A percentile compares a stretch with the other conserved stretches of the same genome.
phyloP scores from a whole-genome alignment of 2,888 invertebrate genomes.

The Agapostemon virescens region DNA sequence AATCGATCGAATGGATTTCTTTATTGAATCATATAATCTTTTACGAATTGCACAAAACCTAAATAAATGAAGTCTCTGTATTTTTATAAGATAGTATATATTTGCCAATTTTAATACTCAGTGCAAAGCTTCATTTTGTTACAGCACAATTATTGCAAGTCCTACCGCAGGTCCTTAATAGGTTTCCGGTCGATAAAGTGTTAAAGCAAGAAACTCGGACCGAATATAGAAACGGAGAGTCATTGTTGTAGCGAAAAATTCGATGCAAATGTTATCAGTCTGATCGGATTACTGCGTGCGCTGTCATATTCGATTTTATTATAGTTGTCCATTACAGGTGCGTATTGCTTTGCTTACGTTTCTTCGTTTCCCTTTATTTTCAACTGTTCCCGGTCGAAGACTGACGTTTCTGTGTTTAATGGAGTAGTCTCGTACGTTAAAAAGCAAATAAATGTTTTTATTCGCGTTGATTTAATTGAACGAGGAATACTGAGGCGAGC shows the following conservation, averaged over 20 bases:
- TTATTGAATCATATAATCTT: no score
- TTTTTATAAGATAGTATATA: no score
- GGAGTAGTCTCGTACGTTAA: not conserved
- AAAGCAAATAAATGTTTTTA: not conserved
- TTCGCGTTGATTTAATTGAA: constrained; percentile 1
- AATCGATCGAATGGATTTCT: no score
- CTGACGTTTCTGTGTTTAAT: not conserved
- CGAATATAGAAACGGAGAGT: not conserved
- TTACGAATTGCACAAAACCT: no score
- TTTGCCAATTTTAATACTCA: no score
- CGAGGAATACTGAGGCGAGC: not conserved
- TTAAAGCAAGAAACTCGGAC: no score
- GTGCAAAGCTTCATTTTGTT: no score
- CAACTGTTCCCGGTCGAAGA: not conserved
- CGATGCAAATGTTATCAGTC: not conserved
- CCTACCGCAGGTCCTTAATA: no score
- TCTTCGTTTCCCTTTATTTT: not conserved
- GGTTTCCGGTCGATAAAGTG: no score
- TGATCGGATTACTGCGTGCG: not conserved
- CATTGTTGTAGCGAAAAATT: not conserved
- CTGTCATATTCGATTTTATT: not conserved
- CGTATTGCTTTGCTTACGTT: not conserved
- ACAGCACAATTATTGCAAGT: no score
- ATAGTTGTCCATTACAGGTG: not conserved
- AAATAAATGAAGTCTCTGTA: no score